These are phyloP conservation scores for Nemoura dubitans DNA, from an alignment of 2,888 invertebrate species.

Conservation along the genomic window DNA sequence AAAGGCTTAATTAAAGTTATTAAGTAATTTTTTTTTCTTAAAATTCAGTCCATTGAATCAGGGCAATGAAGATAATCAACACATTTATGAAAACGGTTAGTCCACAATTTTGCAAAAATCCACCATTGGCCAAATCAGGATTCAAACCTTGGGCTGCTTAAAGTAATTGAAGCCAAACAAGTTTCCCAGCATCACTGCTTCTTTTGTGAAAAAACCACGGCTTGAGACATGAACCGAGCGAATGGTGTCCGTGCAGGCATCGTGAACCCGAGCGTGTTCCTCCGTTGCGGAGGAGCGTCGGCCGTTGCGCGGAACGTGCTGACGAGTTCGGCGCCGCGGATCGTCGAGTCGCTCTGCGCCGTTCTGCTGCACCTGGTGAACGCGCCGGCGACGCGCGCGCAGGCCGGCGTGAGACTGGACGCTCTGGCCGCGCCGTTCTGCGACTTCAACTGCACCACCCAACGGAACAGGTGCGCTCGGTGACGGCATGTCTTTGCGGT, in stretches of 20 bases:
- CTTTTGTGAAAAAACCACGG: no score
- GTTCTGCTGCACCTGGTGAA: slow-evolving; percentile 86
- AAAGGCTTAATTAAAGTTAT: no score
- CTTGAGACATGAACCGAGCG: no score
- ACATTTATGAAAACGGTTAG: no score
- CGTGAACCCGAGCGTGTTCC: slow-evolving; percentile 81
- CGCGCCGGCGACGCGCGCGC: slow-evolving; percentile 80
- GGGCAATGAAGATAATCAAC: no score
- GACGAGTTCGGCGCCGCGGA: slow-evolving; percentile 81
- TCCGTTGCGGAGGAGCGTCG: slow-evolving; percentile 83
- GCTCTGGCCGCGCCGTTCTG: slow-evolving; percentile 93
- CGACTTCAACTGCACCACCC: slow-evolving; percentile 82
- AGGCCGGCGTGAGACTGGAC: slow-evolving; percentile 81
- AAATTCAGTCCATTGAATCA: no score
- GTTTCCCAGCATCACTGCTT: no score
- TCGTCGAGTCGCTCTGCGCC: slow-evolving; percentile 90
- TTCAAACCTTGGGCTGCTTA: no score
- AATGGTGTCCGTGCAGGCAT: slow-evolving; percentile 70
- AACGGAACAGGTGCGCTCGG: slow-evolving; percentile 71
- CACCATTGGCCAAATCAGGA: no score
- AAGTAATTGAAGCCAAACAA: no score
- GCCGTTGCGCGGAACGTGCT: slow-evolving; percentile 82
- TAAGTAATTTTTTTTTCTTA: no score
- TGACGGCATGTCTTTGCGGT: not conserved
- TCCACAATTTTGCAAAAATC: no score